Base-by-base conservation (phyloP, 2,888 invertebrate species). In the Coronaproctus castanopsis region DNA sequence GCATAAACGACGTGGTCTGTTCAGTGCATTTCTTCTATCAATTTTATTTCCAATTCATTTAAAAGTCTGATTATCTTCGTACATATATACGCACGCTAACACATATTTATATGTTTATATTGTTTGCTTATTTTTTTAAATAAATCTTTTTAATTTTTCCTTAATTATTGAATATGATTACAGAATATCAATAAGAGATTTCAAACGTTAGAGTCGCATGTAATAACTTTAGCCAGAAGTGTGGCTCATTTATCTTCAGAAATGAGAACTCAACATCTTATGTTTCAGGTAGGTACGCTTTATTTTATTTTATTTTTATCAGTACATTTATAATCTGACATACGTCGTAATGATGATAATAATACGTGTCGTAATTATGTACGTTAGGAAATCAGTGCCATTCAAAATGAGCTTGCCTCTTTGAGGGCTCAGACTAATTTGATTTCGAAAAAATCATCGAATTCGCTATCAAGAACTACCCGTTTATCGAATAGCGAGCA, bases 191-290 rank as follows among this genome's bases (percentile, higher is more conserved):
- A 88, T 73, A 87, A 87, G 71, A 77, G 90, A 54, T 90, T 91
- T 73, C 88, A 89, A 71, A 77, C 89, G 3, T 74, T 91, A 64
- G 92, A 92, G 72, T 87, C 88, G 0, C 91, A 91, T 72, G 90
- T 91, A 55, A 89, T 91, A 58, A 91, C 91, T 1, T 73, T 91
- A 64, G 91, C 91, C 1, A 76, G 90, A 61, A 89, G 88, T 54
- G 90, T 92, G 21, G 90, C 91, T 19, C 90, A 91, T 71, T 76
- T 92, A 51, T 90, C 90, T 49, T 87, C 87, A 2, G 91, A 92
- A 75, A 87, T 91, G 85, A 74, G 89, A 62, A 87, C 88, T 1
- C 89, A 91, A 69, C 89, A 88, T 70, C 76, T 87, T 61, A 83
- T 90, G 76, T 85, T 87, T 71, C 86, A 77, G 74, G 59, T 59